Percentiles rank a stretch among this genome's conserved stretches.
phyloP scores from a whole-genome alignment of 2,113 vertebrate species.

The Pangasianodon hypophthalmus region DNA sequence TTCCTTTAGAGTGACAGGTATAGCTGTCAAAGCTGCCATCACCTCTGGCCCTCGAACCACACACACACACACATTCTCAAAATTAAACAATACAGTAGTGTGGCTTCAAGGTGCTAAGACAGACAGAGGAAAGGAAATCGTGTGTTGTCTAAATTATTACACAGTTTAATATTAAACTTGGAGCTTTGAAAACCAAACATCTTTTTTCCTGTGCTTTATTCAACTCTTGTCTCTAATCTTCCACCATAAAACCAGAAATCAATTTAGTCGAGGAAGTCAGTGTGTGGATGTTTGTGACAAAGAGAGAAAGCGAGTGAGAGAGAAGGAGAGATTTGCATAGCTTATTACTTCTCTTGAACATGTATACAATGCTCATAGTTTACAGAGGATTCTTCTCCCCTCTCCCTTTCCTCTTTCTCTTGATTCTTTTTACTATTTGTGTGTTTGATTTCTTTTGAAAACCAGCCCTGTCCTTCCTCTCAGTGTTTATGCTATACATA shows the following conservation, averaged over 20 bases:
- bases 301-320: slow-evolving; percentile 34
- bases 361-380: slow-evolving; percentile 42
- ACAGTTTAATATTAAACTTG: background rate
- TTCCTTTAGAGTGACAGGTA: slow-evolving; percentile 80
- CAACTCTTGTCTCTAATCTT: slow-evolving; percentile 42
- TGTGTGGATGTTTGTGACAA: slow-evolving; percentile 36
- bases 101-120: background rate
- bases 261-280: slow-evolving; percentile 52
- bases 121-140: background rate
- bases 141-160: slow-evolving; percentile 8
- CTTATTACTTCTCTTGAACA: slow-evolving; percentile 52
- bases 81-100: background rate
- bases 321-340: slow-evolving; percentile 52
- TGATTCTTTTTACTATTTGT: slow-evolving; percentile 37
- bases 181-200: background rate
- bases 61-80: slow-evolving; percentile 51
- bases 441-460: slow-evolving; percentile 54
- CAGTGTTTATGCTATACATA: slow-evolving; percentile 50
- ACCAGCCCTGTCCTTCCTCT: slow-evolving; percentile 37
- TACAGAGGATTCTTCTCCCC: slow-evolving; percentile 37
- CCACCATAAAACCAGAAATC: slow-evolving; percentile 51
- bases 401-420: slow-evolving; percentile 13
- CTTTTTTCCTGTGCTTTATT: background rate
- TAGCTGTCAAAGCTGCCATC: slow-evolving; percentile 75
- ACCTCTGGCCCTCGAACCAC: slow-evolving; percentile 65